phyloP scores from a whole-genome alignment of 2,888 invertebrate genomes.

The Elysia crispata region DNA sequence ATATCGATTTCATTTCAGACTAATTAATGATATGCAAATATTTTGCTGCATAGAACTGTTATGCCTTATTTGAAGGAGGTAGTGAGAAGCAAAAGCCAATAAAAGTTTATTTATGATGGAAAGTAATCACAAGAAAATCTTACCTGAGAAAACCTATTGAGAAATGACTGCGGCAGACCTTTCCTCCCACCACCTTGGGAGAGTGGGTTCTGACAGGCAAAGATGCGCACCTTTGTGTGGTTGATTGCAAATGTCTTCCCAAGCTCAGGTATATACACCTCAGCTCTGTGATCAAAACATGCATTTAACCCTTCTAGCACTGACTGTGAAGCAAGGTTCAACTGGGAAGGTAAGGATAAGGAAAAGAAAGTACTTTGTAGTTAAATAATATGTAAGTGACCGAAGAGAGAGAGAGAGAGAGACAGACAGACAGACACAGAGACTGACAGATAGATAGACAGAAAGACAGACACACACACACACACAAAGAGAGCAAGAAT shows the following conservation, averaged over 20 bases:
- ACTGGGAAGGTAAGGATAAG: constrained; percentile 74
- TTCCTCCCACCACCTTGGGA: constrained; percentile 96
- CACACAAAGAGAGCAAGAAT: no score
- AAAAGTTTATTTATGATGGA: not conserved
- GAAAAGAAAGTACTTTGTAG: no score
- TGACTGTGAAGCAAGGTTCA: constrained; percentile 98
- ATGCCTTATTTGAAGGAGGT: no score
- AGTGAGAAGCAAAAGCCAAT: no score
- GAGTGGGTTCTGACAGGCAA: constrained; percentile 98
- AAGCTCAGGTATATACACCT: constrained; percentile 96
- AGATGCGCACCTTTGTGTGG: constrained; percentile 88
- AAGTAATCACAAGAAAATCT: not conserved
- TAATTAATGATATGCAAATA: no score
- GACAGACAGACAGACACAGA: no score
- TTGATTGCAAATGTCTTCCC: constrained; percentile 88
- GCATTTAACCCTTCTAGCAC: constrained; percentile 99
- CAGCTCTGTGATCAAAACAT: constrained; percentile 97
- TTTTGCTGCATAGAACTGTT: no score
- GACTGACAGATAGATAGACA: no score
- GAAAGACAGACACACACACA: no score
- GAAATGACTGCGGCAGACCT: constrained; percentile 96
- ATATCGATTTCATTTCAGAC: no score
- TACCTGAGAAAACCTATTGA: constrained; percentile 91
- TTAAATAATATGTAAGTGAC: no score
- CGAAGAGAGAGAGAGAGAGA: no score